phyloP scores from a whole-genome alignment of 2,113 vertebrate genomes.

The Prunella himalayana region DNA sequence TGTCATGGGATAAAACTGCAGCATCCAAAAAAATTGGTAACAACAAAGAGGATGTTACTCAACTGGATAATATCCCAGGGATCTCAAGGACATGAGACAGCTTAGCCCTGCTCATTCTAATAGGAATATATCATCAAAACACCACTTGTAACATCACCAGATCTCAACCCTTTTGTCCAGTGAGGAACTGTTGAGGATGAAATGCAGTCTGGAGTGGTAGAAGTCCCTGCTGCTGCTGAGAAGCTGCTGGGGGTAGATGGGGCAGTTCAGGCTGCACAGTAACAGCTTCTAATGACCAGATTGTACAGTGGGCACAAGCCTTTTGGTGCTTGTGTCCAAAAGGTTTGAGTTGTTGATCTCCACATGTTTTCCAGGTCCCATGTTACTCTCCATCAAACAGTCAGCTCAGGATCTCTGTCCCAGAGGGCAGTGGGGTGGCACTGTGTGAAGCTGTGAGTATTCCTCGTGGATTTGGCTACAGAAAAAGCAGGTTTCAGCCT shows the following conservation, averaged over 20 bases:
- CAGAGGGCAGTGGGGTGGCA: not conserved
- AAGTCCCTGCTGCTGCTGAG: not conserved
- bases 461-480: not conserved
- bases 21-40: not conserved
- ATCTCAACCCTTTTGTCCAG: not conserved
- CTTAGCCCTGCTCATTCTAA: not conserved
- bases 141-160: accelerated
- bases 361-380: not conserved
- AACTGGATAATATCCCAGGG: not conserved
- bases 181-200: not conserved
- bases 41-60: not conserved
- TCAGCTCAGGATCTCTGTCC: not conserved
- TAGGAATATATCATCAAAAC: not conserved
- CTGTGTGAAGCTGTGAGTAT: not conserved
- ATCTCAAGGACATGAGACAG: not conserved
- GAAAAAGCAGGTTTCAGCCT: not conserved
- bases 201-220: not conserved
- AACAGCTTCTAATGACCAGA: not conserved
- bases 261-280: not conserved
- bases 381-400: not conserved
- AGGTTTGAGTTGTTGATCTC: not conserved
- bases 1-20: not conserved
- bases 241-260: not conserved
- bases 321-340: not conserved
- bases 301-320: not conserved